Percentiles rank a stretch among this genome's conserved stretches.
Conservation (phyloP, 2,797 vertebrate genomes). For the Furcifer pardalis region DNA sequence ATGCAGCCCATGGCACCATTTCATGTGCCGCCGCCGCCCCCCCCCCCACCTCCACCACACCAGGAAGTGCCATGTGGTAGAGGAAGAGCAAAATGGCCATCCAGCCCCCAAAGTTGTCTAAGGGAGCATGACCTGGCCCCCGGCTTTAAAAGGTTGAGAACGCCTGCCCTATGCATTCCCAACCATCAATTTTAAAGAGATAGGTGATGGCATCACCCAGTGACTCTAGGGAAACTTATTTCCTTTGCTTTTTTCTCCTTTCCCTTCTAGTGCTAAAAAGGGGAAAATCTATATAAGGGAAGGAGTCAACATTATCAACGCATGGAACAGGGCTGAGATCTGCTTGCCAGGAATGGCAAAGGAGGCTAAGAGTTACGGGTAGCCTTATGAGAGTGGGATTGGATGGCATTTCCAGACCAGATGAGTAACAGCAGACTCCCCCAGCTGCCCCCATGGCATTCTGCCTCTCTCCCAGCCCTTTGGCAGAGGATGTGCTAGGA, state of each 20-base stretch:
- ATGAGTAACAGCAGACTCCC: constrained; percentile 10
- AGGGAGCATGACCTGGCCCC: too few species aligned
- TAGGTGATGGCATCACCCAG: constrained; percentile 21
- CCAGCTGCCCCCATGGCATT: not conserved
- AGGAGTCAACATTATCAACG: constrained; percentile 10
- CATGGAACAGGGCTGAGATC: not conserved
- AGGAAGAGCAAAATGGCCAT: too few species aligned
- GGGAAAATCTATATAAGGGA: constrained; percentile 37
- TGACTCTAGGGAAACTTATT: not conserved
- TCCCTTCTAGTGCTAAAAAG: not conserved
- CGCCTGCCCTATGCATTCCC: not conserved
- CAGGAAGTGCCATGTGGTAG: too few species aligned
- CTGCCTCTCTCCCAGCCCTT: constrained; percentile 1
- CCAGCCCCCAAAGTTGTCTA: too few species aligned
- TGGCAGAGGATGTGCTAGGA: not conserved
- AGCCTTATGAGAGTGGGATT: constrained; percentile 26
- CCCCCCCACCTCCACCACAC: too few species aligned
- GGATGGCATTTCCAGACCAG: constrained; percentile 5
- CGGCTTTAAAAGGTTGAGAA: too few species aligned
- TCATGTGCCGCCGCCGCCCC: too few species aligned
- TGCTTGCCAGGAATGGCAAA: constrained; percentile 23
- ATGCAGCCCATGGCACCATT: too few species aligned
- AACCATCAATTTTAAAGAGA: constrained; percentile 12
- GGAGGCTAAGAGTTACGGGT: constrained; percentile 3
- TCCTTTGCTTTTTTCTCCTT: not conserved